phyloP scores from a whole-genome alignment of 2,113 vertebrate species.

The Alligator sinensis region DNA sequence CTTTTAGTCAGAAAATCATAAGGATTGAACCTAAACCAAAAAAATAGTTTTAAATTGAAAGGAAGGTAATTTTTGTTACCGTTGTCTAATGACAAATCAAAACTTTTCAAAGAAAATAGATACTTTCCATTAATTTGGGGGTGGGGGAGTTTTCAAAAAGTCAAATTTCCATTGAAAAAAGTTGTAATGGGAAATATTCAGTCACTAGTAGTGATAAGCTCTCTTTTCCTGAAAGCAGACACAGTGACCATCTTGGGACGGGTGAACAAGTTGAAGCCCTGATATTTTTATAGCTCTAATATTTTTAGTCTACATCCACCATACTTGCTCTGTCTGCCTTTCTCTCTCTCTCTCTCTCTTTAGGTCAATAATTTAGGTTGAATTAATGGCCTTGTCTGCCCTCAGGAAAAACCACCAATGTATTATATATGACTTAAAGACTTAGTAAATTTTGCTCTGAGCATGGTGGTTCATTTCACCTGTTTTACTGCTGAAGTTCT shows the following conservation, averaged over 20 bases:
- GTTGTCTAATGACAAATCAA: neutral
- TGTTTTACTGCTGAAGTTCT: neutral
- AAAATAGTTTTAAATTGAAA: neutral
- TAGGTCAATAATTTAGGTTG: neutral
- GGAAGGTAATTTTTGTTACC: neutral
- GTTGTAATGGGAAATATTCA: neutral
- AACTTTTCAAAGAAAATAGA: neutral
- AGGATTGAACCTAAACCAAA: neutral
- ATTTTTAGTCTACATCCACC: neutral
- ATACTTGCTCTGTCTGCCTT: neutral
- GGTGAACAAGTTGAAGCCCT: neutral
- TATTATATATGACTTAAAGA: neutral
- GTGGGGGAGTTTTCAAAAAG: neutral
- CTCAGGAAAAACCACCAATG: neutral
- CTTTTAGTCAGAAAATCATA: neutral
- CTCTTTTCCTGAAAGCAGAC: neutral
- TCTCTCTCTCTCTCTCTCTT: neutral
- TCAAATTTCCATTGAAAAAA: neutral
- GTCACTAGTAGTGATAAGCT: neutral
- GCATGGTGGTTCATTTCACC: neutral
- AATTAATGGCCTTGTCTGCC: neutral
- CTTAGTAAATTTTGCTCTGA: neutral
- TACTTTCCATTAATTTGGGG: neutral
- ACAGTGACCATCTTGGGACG: neutral
- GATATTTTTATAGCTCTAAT: neutral